These are phyloP conservation scores for Ophiodon elongatus DNA, from an alignment of 2,113 vertebrate species.

Conservation along the genomic window DNA sequence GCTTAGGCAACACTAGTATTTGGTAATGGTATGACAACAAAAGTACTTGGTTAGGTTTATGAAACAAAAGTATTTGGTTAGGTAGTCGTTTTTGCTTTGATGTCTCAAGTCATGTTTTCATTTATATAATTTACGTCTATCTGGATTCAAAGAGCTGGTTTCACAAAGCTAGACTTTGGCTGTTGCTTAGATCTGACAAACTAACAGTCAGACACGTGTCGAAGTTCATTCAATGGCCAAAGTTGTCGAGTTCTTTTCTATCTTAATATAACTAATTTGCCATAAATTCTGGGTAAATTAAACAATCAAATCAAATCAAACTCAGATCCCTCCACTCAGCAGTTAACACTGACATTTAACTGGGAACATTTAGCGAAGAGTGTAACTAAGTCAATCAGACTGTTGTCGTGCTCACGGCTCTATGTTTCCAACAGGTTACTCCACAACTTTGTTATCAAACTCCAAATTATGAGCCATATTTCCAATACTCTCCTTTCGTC, in stretches of 20 bases:
- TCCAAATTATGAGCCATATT: background rate
- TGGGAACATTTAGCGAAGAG: no score
- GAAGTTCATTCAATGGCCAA: background rate
- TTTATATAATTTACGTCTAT: background rate
- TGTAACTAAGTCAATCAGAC: no score
- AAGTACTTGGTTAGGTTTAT: no score
- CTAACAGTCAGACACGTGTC: background rate
- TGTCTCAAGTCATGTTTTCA: no score
- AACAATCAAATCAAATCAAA: background rate
- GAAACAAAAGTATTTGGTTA: no score
- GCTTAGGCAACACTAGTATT: no score
- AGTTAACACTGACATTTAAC: no score
- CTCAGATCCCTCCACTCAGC: background rate
- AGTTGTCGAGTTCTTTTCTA: background rate
- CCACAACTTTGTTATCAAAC: background rate
- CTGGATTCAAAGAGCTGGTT: background rate
- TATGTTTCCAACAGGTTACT: no score
- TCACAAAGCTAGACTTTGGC: background rate
- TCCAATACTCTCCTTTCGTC: background rate
- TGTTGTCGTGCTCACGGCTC: no score
- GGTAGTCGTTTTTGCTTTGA: no score
- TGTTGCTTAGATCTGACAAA: background rate
- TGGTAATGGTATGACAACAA: no score
- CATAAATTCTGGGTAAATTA: background rate
- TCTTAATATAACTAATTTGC: background rate